Evolutionary conservation across 2,797 vertebrate genomes (phyloP).

Genomic region (Macropus fuliginosus): DNA sequence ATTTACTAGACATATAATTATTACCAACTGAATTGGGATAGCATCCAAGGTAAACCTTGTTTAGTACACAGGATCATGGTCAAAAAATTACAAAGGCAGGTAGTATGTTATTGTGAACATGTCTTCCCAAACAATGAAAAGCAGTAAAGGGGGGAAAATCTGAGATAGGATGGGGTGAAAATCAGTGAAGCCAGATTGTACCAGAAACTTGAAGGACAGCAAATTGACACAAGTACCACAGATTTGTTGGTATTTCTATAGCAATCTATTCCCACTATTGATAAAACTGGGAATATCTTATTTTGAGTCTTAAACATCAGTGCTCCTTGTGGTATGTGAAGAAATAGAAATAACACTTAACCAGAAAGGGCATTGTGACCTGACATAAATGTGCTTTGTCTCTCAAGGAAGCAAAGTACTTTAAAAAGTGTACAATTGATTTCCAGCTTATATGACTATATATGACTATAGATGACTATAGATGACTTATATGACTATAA

Average conservation of each 20-base stretch:
- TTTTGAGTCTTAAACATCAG: background rate
- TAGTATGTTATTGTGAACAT: background rate
- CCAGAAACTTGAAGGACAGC: background rate
- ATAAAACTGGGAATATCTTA: background rate
- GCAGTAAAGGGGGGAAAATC: rapidly evolving
- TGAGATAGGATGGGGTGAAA: constrained; percentile 7
- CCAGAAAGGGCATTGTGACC: background rate
- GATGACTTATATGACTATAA: too few species aligned
- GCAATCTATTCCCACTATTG: background rate
- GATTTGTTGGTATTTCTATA: too few species aligned
- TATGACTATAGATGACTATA: too few species aligned
- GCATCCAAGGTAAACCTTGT: background rate
- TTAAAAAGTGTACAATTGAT: background rate
- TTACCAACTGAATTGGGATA: background rate
- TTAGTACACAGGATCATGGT: background rate
- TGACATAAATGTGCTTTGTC: background rate
- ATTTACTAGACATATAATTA: background rate
- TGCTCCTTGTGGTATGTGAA: background rate
- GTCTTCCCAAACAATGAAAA: background rate
- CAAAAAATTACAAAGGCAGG: background rate
- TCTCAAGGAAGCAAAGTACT: background rate
- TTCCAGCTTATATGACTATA: background rate
- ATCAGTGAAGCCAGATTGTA: background rate
- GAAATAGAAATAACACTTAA: background rate
- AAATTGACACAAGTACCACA: background rate